Conservation (phyloP, 2,113 vertebrate genomes). For the Lutjanus erythropterus region DNA sequence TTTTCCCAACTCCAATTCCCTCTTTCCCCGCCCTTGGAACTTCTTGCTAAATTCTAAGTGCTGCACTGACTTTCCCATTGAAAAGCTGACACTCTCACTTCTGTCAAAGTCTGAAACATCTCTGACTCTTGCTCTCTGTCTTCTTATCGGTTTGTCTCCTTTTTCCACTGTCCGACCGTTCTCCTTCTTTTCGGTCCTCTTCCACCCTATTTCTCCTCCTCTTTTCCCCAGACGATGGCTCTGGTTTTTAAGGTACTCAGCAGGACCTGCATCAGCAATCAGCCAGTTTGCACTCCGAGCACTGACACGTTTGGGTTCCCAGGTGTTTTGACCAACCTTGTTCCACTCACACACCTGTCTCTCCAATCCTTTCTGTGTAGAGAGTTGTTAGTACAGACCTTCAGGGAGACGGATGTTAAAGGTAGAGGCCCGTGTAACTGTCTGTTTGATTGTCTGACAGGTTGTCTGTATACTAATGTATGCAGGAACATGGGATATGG, state of each 20-base stretch:
- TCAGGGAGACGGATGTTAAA: conserved; percentile 2
- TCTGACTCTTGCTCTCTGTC: neutral
- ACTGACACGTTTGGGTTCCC: conserved; percentile 25
- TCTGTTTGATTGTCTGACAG: conserved; percentile 4
- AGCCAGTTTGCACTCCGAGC: conserved; percentile 26
- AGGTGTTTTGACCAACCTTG: conserved; percentile 16
- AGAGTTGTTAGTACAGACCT: conserved; percentile 13
- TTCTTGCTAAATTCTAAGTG: conserved; percentile 1
- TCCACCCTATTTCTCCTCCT: neutral
- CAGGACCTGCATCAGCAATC: conserved; percentile 16
- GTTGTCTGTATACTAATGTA: neutral
- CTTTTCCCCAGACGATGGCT: neutral
- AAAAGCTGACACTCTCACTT: neutral
- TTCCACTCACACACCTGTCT: conserved; percentile 8
- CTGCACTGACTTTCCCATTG: neutral
- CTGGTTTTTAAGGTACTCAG: conserved; percentile 13
- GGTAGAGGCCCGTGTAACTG: neutral
- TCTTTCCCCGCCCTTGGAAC: conserved; percentile 39
- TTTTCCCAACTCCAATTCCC: conserved; percentile 7
- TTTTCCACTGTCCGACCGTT: neutral
- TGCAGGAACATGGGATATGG: neutral
- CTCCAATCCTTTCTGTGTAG: conserved; percentile 6
- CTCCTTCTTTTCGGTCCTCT: neutral
- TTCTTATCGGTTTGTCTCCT: neutral
- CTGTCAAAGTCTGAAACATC: conserved; percentile 1